These are phyloP conservation scores for Montipora sp. DNA, from an alignment of 64 coral and sea anemone genomes.

Conservation along the genomic window DNA sequence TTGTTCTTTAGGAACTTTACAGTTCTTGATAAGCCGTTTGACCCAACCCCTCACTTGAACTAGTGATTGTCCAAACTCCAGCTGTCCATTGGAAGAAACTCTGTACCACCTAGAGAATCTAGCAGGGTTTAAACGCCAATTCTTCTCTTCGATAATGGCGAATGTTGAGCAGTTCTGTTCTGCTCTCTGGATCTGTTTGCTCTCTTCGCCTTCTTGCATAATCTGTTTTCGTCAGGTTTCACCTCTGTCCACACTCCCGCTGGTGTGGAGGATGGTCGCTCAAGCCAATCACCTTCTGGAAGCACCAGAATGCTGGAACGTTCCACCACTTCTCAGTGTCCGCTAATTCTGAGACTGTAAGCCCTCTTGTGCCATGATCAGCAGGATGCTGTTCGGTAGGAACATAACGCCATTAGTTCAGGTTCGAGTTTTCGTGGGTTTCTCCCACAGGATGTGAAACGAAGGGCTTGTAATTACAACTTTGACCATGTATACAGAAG, in stretches of 20 bases:
- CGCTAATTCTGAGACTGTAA: constrained; percentile 39
- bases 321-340: constrained; percentile 56
- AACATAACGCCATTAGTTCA: constrained; percentile 26
- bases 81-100: constrained; percentile 3
- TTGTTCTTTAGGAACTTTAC: not conserved
- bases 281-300: constrained; percentile 49
- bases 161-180: not conserved
- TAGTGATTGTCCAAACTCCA: constrained; percentile 55
- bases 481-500: constrained; percentile 52
- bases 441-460: constrained; percentile 40
- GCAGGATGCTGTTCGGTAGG: constrained; percentile 67
- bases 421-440: constrained; percentile 16
- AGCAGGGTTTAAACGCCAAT: constrained; percentile 34
- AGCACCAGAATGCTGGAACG: constrained; percentile 39
- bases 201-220: too few species aligned
- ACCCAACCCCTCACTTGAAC: constrained; percentile 69
- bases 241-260: not conserved
- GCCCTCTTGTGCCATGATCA: constrained; percentile 51
- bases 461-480: constrained; percentile 60
- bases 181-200: too few species aligned
- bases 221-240: too few species aligned
- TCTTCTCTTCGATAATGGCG: not conserved
- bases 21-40: constrained; percentile 60
- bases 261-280: constrained; percentile 10
- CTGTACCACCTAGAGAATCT: constrained; percentile 66